Evolutionary conservation across 2,113 vertebrate genomes (phyloP), one percentile per base, ranked within the genome.

Genomic region (Hydrolagus affinis): DNA sequence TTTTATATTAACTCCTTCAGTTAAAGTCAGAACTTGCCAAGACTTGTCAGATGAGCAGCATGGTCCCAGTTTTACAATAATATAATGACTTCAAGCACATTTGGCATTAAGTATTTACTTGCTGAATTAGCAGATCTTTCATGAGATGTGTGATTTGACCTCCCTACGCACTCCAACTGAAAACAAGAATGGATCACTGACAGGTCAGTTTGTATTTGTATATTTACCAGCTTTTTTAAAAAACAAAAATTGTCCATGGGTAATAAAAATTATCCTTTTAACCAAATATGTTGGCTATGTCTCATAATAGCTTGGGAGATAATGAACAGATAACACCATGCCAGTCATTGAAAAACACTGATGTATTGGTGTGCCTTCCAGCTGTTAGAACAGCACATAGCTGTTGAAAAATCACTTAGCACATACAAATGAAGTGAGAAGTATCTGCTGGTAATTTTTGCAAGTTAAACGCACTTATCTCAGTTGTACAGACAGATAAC

Each of bases 371-470:
- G 74, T 77, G 44, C 44, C 23, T 85, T 75, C 74, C 73, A 19
- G 30, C 30, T 75, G 32, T 32, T 75, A 56, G 17, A 75, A 17
- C 30, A 15, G 73, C 44, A 90, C 86, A 87, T 8, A 11, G 86
- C 87, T 62, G 85, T 86, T 88, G 88, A 89, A 88, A 87, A 86
- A 71, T 87, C 44, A 87, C 86, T 87, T 70, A 86, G 90, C 89
- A 90, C 70, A 85, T 83, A 6, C 25, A 59, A 30, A 73, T 87
- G 88, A 90, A 85, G 90, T 86, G 70, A 87, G 89, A 89, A 87
- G 64, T 12, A 76, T 86, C 88, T 88, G 89, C 88, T 89, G 90
- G 91, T 91, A 90, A 88, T 89, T 93, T 44, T 44, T 44, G 44
- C 44, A 44, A 44, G 44, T 44, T 44, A 30, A 73, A 73, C 30